phyloP scores from a whole-genome alignment of 2,888 invertebrate genomes.

The Tenthredo livida region DNA sequence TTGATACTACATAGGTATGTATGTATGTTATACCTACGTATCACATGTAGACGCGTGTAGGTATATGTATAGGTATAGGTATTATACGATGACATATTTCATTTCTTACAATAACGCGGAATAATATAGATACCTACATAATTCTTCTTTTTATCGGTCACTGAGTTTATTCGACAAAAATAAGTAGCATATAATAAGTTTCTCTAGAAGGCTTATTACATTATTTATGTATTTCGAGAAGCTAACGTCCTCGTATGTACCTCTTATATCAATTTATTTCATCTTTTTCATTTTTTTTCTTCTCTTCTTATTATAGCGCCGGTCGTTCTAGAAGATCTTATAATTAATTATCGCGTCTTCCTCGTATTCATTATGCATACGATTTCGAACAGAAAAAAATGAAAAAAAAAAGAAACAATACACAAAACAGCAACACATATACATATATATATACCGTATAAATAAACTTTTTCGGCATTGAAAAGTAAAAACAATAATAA shows the following conservation, averaged over 20 bases:
- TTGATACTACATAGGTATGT: neutral
- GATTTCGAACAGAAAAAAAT: neutral
- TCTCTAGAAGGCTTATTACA: neutral
- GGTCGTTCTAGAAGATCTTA: too few species aligned
- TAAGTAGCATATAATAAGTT: too few species aligned
- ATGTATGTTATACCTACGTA: neutral
- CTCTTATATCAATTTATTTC: neutral
- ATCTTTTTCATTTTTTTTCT: neutral
- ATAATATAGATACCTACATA: neutral
- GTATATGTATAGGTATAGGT: neutral
- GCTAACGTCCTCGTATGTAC: conserved; percentile 21
- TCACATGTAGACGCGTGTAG: neutral
- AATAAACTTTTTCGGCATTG: conserved; percentile 16
- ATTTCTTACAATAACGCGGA: neutral
- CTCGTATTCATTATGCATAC: conserved; percentile 13
- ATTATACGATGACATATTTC: conserved; percentile 13
- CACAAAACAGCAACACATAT: neutral
- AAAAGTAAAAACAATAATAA: conserved; percentile 21
- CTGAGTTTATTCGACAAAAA: too few species aligned
- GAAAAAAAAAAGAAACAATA: neutral
- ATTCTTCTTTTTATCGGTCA: too few species aligned
- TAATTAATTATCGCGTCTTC: neutral
- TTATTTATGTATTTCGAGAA: conserved; percentile 16
- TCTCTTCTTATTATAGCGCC: neutral
- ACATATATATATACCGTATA: neutral